Percentiles rank a stretch among this genome's conserved stretches.
Conservation (phyloP, 1,140 invertebrate species). For the Neodiprion fabricii region DNA sequence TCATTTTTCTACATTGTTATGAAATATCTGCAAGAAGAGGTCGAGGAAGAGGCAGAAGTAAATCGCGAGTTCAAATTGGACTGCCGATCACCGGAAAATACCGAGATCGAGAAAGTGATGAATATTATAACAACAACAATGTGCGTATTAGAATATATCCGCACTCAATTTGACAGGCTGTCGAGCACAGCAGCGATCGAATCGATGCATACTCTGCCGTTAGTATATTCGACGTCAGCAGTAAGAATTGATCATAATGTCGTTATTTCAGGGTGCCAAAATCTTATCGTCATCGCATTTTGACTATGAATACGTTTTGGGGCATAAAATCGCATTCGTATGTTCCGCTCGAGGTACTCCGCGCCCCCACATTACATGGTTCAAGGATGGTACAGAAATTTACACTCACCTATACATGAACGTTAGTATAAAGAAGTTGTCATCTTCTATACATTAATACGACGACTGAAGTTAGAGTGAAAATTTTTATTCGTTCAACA, state of each 20-base stretch:
- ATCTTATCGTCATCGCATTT: slow-evolving; percentile 91
- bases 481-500: no score
- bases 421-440: slow-evolving; percentile 65
- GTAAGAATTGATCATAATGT: not conserved
- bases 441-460: slow-evolving; percentile 11
- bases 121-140: slow-evolving; percentile 87
- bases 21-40: slow-evolving; percentile 63
- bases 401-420: slow-evolving; percentile 87
- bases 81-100: slow-evolving; percentile 87
- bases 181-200: not conserved
- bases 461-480: no score
- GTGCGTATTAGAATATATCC: slow-evolving; percentile 64
- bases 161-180: not conserved
- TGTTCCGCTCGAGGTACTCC: slow-evolving; percentile 87
- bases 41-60: slow-evolving; percentile 70
- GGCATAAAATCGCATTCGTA: slow-evolving; percentile 91
- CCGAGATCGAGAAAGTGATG: slow-evolving; percentile 82
- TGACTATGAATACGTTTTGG: slow-evolving; percentile 90
- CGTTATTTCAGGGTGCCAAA: slow-evolving; percentile 79
- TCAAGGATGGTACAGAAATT: slow-evolving; percentile 90
- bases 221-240: not conserved
- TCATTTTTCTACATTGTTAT: slow-evolving; percentile 50
- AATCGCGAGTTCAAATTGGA: slow-evolving; percentile 81
- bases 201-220: not conserved
- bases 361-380: slow-evolving; percentile 89